Evolutionary conservation across 2,888 invertebrate species (phyloP).

Genomic region (Strigamia crassipes): DNA sequence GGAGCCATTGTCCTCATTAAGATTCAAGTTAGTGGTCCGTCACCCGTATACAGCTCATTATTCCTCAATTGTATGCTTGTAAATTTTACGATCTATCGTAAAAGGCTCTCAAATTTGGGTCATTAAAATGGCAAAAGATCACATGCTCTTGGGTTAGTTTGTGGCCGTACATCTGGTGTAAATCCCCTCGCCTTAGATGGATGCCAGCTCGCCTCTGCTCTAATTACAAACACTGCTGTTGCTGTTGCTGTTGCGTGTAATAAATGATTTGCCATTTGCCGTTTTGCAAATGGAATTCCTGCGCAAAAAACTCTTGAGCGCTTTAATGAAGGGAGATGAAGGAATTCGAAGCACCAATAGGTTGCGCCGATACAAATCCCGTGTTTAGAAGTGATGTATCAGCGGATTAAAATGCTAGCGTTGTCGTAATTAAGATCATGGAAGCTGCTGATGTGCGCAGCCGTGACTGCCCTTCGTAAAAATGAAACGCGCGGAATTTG

Average conservation of each 20-base stretch:
- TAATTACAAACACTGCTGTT: neutral
- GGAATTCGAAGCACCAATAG: neutral
- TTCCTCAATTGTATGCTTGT: constrained; percentile 10
- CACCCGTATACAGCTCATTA: constrained; percentile 4
- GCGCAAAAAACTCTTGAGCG: too few species aligned
- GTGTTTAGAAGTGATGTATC: neutral
- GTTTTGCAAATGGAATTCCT: neutral
- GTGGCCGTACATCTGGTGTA: neutral
- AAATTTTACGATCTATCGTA: neutral
- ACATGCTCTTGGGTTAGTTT: neutral
- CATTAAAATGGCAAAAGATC: constrained; percentile 10
- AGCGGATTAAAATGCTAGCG: constrained; percentile 10
- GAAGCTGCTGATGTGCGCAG: neutral
- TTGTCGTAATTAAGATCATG: constrained; percentile 3
- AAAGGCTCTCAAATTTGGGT: neutral
- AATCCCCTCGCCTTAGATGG: neutral
- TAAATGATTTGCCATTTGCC: neutral
- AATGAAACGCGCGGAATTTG: neutral
- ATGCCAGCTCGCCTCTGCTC: neutral
- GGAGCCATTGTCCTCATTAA: constrained; percentile 10
- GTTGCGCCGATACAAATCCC: neutral
- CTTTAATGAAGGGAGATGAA: neutral
- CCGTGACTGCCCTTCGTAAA: constrained; percentile 1
- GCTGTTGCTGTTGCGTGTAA: neutral
- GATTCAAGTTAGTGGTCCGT: constrained; percentile 4